Base-by-base conservation (phyloP, 1,140 invertebrate genomes). In the Bombus huntii region DNA sequence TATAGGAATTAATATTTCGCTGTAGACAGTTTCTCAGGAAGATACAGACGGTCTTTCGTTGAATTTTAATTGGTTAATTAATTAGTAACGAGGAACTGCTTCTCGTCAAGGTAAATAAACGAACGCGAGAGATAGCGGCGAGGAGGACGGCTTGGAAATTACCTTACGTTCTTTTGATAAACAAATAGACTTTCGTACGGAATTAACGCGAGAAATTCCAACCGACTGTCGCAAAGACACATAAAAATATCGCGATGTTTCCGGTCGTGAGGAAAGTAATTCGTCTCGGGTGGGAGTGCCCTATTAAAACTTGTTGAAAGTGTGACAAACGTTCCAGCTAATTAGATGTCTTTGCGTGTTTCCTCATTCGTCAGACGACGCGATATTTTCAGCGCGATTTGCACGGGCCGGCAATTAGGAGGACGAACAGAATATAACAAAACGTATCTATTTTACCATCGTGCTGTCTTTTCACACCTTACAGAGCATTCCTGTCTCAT, bases 41-140 rank as follows among this genome's bases (percentile, higher is more conserved):
- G 42, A 34, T 42, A 15, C 70, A n/a, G 70, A 74, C 62, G 70
- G 57, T 42, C 57, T 73, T 73, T 44, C 71, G 44, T 39, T 57
- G 71, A 85, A 73, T 86, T 77, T 74, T 76, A 82, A 86, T 81
- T 62, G 65, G 78, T 76, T 83, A 86, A 83, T 76, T 83, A 86
- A 86, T 83, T 74, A 70, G 47, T 18, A 70, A 80, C 22, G 25
- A 42, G 47, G 28, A 44, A 42, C 59, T 53, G n/a, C 44, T 53
- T 66, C 37, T 47, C 53, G 59, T 22, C 62, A 13, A 31, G 25
- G 8, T 68, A 81, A 71, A 72, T 71, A 72, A 44, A 71, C 73
- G 37, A 83, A n/a, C 65, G 57, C 28, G 3, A n/a, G 9, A 3
- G 57, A 28, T 59, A 10, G 25, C 5, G 28, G 59, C 1, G 59